phyloP scores from a whole-genome alignment of 1,140 invertebrate genomes.

The Ceratina australensis region DNA sequence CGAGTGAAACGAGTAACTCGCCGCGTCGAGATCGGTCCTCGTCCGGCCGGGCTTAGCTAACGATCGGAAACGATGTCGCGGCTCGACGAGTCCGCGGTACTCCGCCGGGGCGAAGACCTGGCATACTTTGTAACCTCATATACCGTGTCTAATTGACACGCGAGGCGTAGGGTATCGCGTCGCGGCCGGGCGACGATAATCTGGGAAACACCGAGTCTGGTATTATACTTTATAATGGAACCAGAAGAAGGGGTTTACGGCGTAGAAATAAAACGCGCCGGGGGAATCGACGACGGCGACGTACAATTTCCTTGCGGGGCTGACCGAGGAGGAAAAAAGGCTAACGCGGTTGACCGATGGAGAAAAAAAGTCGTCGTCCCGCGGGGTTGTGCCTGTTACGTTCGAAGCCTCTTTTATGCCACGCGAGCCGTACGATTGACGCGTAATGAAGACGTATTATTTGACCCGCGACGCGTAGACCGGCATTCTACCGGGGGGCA shows the following conservation, averaged over 20 bases:
- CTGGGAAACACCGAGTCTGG: slow-evolving; percentile 67
- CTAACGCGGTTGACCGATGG: slow-evolving; percentile 26
- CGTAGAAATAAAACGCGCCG: not conserved
- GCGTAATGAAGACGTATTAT: slow-evolving; percentile 64
- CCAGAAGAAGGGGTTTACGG: not conserved
- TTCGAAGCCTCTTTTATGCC: slow-evolving; percentile 58
- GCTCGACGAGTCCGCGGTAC: slow-evolving; percentile 38
- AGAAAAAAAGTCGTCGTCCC: slow-evolving; percentile 47
- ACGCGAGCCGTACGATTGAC: slow-evolving; percentile 61
- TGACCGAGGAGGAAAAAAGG: slow-evolving; percentile 14
- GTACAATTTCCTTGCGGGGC: slow-evolving; percentile 58
- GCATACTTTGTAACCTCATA: slow-evolving; percentile 67
- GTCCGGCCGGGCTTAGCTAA: slow-evolving; percentile 44
- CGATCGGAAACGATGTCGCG: slow-evolving; percentile 61
- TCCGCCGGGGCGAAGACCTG: slow-evolving; percentile 61
- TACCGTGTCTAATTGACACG: slow-evolving; percentile 75
- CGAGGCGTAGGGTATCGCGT: slow-evolving; percentile 67
- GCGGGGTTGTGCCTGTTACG: slow-evolving; percentile 39
- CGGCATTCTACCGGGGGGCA: not conserved
- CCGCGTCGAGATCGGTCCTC: slow-evolving; percentile 37
- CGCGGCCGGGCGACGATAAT: slow-evolving; percentile 67
- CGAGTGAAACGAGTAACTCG: not conserved
- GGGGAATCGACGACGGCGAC: slow-evolving; percentile 59
- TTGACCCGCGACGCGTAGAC: slow-evolving; percentile 48
- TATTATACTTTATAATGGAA: slow-evolving; percentile 75